These are phyloP conservation scores for Leucoraja ocellata DNA, from an alignment of 2,797 vertebrate species.

Conservation along the genomic window DNA sequence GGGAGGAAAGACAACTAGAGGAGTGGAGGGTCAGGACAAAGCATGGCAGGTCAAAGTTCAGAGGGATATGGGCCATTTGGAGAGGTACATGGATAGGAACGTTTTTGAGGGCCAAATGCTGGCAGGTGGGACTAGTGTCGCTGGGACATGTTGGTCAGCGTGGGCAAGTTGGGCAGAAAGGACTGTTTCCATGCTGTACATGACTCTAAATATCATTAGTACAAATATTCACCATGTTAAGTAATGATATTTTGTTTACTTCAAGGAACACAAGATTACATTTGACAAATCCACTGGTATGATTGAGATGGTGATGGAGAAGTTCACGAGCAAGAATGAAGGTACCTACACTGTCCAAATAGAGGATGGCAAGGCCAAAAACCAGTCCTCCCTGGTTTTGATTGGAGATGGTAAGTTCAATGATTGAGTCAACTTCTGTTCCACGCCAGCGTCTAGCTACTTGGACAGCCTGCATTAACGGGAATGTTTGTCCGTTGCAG, in stretches of 20 bases:
- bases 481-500: conserved; percentile 55
- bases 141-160: too few relatives aligned
- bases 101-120: too few relatives aligned
- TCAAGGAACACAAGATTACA: conserved; percentile 81
- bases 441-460: not conserved
- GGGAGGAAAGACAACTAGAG: too few relatives aligned
- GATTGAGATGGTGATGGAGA: conserved; percentile 90
- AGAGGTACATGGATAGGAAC: too few relatives aligned
- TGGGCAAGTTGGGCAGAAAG: too few relatives aligned
- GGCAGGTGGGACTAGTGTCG: too few relatives aligned
- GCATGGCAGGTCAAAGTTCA: too few relatives aligned
- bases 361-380: conserved; percentile 86
- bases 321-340: conserved; percentile 81
- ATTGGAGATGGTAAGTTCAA: conserved; percentile 79
- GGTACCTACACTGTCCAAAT: conserved; percentile 93
- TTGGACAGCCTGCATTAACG: conserved; percentile 29
- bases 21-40: too few relatives aligned
- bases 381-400: conserved; percentile 87
- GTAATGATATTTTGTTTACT: not conserved
- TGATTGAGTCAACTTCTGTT: conserved; percentile 7
- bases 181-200: too few relatives aligned
- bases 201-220: too few relatives aligned
- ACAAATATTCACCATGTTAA: not conserved
- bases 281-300: conserved; percentile 76
- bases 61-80: too few relatives aligned